Evolutionary conservation across 92 coral and sea anemone species (phyloP), one percentile per base, ranked within the genome.

Genomic region (Parazoanthus atlanticus): DNA sequence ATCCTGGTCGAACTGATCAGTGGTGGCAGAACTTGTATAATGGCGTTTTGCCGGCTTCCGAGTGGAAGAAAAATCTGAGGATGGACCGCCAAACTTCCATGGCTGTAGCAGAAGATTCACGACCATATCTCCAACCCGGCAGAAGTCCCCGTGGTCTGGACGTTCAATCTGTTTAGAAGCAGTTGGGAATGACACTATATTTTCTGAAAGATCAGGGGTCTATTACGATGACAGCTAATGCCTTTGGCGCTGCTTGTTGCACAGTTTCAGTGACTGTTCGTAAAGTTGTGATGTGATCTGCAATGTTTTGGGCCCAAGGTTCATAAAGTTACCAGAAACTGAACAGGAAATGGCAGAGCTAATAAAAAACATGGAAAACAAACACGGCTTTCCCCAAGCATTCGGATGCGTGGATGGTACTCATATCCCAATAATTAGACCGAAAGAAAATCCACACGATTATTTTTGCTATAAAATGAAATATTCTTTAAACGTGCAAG

Each of bases 401-500:
- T 32, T 32, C 26, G 79, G 85, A 52, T 80, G 85, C 71, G 67
- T n/a, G 19, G 85, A 80, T 23, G 69, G 85, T 25, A 80, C 85
- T 43, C 85, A 80, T n/a, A 46, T 80, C 38, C 34, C 71, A 28
- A 80, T 80, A 28, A 49, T 49, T 49, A 30, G 85, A 33, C 85
- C 70, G 38, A 80, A 49, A 52, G 54, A 80, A 80, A 46, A 80
- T 36, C 38, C 81, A 31, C 81, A 76, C 43, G 69, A 80, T 69
- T 80, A 80, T 80, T 80, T 19, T 80, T 80, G 36, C 72, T 49
- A 46, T 69, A 80, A 80, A 80, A 69, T 61, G 30, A 49, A n/a
- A 30, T 80, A n/a, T 80, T 46, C 85, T 43, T 80, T 80, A 25
- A 80, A 80, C 36, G 85, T 25, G 58, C 85, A 80, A 80, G 85